These are phyloP conservation scores for Nerophis lumbriciformis DNA, from an alignment of 2,113 vertebrate genomes.

Conservation along the genomic window DNA sequence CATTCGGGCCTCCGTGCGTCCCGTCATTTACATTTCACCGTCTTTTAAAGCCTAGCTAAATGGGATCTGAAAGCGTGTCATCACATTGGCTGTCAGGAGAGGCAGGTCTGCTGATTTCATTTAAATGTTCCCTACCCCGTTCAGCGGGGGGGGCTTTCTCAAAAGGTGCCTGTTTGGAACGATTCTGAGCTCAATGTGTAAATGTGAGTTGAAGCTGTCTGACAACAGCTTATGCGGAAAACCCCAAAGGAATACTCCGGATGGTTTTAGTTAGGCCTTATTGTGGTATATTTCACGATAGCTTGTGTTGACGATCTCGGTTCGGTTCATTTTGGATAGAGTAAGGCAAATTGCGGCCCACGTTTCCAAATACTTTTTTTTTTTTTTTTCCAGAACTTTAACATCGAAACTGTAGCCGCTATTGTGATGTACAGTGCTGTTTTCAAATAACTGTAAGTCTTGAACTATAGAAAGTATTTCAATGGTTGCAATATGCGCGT, in stretches of 20 bases:
- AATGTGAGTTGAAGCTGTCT: constrained; percentile 33
- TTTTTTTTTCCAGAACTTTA: too few relatives aligned
- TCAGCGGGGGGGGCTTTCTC: constrained; percentile 26
- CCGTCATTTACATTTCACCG: constrained; percentile 57
- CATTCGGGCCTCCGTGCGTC: constrained; percentile 63
- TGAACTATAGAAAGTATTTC: too few relatives aligned
- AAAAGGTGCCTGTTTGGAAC: constrained; percentile 29
- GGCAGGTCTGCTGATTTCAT: constrained; percentile 48
- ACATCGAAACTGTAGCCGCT: too few relatives aligned
- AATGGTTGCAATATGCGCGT: too few relatives aligned
- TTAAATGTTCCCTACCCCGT: constrained; percentile 35
- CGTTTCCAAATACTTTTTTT: too few relatives aligned
- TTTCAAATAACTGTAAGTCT: too few relatives aligned
- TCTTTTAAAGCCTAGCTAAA: constrained; percentile 54
- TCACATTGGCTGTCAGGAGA: constrained; percentile 50
- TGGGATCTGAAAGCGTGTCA: constrained; percentile 65
- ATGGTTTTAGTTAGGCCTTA: constrained; percentile 21
- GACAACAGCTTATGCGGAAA: neutral
- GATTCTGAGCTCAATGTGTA: constrained; percentile 42
- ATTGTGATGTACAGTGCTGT: too few relatives aligned
- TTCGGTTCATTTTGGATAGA: too few relatives aligned
- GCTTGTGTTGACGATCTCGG: too few relatives aligned
- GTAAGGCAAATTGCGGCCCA: too few relatives aligned
- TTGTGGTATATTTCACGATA: neutral
- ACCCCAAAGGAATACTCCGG: constrained; percentile 36